Percentiles rank a stretch among this genome's conserved stretches.
Conservation (phyloP, 2,888 invertebrate species). For the Leucoma salicis region DNA sequence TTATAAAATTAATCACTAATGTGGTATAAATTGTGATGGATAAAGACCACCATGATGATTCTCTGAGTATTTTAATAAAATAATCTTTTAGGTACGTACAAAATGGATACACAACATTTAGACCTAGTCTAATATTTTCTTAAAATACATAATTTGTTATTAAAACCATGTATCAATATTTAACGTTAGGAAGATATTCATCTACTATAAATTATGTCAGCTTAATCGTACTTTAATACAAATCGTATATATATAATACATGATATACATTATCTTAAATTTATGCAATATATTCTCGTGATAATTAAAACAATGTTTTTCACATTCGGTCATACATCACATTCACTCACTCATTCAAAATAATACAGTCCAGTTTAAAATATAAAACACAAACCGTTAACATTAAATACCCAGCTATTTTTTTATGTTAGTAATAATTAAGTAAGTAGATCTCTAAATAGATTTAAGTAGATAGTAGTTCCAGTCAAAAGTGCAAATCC, state of each 20-base stretch:
- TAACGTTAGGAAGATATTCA: constrained; percentile 41
- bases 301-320: constrained; percentile 45
- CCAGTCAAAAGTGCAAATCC: too few relatives aligned
- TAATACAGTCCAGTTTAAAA: constrained; percentile 70
- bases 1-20: constrained; percentile 64
- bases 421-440: constrained; percentile 47
- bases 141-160: constrained; percentile 26
- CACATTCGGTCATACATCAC: constrained; percentile 44
- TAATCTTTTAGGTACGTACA: constrained; percentile 27
- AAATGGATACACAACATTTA: constrained; percentile 22
- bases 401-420: constrained; percentile 44
- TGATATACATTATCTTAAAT: constrained; percentile 33
- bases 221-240: constrained; percentile 54
- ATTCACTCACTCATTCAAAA: constrained; percentile 41
- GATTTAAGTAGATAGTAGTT: too few relatives aligned
- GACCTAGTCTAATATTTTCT: constrained; percentile 26
- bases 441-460: too few relatives aligned
- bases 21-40: constrained; percentile 78
- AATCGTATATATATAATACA: constrained; percentile 52
- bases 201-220: constrained; percentile 47
- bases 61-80: constrained; percentile 59
- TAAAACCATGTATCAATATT: constrained; percentile 18
- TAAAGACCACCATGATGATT: constrained; percentile 54
- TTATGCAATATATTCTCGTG: constrained; percentile 29
- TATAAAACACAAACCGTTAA: constrained; percentile 67